Percentiles rank a stretch among this genome's conserved stretches.
These are phyloP conservation scores for Synanthedon vespiformis DNA, from an alignment of 2,888 invertebrate species.

Conservation along the genomic window DNA sequence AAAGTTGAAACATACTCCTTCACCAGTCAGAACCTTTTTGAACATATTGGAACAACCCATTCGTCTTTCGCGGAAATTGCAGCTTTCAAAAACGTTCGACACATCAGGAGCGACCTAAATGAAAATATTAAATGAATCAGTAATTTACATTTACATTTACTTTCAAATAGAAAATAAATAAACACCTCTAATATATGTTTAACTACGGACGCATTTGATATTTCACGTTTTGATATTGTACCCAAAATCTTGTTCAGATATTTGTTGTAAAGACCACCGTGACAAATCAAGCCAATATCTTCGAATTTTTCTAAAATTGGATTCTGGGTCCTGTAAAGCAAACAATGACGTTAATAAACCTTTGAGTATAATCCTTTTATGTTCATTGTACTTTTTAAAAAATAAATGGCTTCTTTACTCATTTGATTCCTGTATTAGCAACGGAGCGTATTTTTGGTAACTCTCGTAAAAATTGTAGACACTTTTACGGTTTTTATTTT, in stretches of 20 bases:
- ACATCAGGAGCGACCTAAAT: constrained; percentile 11
- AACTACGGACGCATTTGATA: background rate
- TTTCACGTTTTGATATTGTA: background rate
- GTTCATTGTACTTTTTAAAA: no score
- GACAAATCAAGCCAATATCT: background rate
- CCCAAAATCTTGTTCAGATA: background rate
- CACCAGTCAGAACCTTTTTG: constrained; percentile 19
- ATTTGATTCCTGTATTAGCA: background rate
- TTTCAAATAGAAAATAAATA: no score
- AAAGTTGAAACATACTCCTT: constrained; percentile 29
- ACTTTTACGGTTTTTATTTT: constrained; percentile 17
- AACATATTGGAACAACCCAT: constrained; percentile 7
- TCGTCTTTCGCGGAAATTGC: constrained; percentile 4
- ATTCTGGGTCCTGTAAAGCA: background rate
- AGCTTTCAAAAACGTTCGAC: constrained; percentile 5
- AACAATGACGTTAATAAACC: no score
- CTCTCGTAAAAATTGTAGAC: constrained; percentile 14
- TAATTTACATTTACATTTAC: no score
- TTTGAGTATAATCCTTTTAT: no score
- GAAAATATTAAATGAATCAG: no score
- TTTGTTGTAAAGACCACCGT: background rate
- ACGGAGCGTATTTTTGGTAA: background rate
- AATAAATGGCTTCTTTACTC: background rate
- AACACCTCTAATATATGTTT: background rate
- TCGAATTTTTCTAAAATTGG: background rate